Evolutionary conservation across 2,113 vertebrate genomes (phyloP).

Genomic region (Sarotherodon lohbergeri): DNA sequence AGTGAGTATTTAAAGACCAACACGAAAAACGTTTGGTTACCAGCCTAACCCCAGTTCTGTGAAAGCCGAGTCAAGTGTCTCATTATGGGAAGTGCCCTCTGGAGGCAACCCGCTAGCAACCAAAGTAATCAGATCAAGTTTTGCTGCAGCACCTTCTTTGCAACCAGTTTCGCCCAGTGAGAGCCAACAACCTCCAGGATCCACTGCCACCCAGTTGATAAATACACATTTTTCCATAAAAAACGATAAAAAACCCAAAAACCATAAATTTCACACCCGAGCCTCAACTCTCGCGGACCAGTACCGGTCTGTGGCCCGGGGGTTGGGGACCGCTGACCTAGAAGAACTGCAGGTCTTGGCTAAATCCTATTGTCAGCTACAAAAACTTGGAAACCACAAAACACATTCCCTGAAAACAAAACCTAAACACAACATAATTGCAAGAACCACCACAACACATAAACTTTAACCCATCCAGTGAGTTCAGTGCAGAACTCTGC

Average conservation of each 20-base stretch:
- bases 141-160: not conserved
- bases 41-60: not conserved
- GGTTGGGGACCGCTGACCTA: not conserved
- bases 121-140: not conserved
- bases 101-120: not conserved
- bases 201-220: not conserved
- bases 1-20: not conserved
- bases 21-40: not conserved
- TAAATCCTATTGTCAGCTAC: not conserved
- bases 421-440: not conserved
- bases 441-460: not conserved
- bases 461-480: not conserved
- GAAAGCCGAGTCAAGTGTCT: not conserved
- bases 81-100: not conserved
- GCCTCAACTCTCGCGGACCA: not conserved
- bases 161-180: not conserved
- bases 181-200: not conserved
- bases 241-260: fast-evolving
- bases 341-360: not conserved
- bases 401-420: not conserved
- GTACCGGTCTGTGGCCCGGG: not conserved
- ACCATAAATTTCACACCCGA: not conserved
- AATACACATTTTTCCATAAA: not conserved
- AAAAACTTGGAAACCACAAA: not conserved
- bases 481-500: not conserved